Evolutionary conservation across 1,140 invertebrate genomes (phyloP).

Genomic region (Drosophila miranda): DNA sequence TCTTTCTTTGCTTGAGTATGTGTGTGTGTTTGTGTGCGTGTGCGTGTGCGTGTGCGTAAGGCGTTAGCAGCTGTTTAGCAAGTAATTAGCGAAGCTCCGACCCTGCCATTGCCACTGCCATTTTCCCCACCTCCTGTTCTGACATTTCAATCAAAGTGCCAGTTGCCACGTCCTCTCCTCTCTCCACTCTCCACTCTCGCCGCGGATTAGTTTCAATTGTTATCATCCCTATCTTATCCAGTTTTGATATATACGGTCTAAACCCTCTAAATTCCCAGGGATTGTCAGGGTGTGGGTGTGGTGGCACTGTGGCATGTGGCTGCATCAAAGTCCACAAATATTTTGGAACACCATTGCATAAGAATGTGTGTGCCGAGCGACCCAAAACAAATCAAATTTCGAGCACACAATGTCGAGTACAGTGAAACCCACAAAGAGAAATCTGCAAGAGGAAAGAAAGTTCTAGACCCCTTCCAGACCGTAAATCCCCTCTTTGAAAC

Average conservation of each 20-base stretch:
- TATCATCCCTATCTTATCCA: constrained; percentile 40
- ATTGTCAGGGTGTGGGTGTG: no score
- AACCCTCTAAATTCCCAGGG: constrained; percentile 3
- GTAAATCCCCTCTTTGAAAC: no score
- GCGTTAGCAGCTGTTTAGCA: constrained; percentile 52
- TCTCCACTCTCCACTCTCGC: no score
- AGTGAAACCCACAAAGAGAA: background rate
- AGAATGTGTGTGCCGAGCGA: constrained; percentile 17
- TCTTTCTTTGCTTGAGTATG: background rate
- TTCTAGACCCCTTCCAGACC: no score
- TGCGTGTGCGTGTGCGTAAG: constrained; percentile 16
- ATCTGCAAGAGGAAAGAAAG: no score
- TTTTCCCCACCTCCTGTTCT: background rate
- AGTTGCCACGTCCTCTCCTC: background rate
- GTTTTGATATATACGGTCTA: constrained; percentile 17
- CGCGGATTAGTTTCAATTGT: background rate
- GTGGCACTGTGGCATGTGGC: background rate
- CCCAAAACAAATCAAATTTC: constrained; percentile 20
- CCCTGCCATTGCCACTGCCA: no score
- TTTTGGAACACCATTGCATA: constrained; percentile 23
- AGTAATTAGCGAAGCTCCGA: constrained; percentile 34
- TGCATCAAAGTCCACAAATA: constrained; percentile 13
- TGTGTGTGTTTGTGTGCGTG: background rate
- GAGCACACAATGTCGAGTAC: background rate
- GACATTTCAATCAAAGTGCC: constrained; percentile 39